Evolutionary conservation across 2,888 invertebrate genomes (phyloP), one percentile per base, ranked within the genome.

Genomic region (Nemurella pictetii): DNA sequence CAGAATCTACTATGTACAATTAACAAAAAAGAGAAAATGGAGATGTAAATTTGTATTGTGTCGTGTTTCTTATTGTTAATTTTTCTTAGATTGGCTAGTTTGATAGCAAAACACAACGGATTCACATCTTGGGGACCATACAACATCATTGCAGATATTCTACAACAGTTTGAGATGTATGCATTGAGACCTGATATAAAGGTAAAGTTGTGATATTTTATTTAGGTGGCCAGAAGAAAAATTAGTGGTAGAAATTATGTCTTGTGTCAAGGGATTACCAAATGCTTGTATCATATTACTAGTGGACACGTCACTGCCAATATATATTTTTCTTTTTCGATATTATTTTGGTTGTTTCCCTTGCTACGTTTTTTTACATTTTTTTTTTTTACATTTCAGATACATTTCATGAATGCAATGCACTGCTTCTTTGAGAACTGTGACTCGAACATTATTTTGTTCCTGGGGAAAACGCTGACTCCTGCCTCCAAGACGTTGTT

Each of bases 401-500:
- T 89, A 32, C 90, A 91, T 88, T 88, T 91, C 82, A 89, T 91
- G 87, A 92, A 91, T 87, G 91, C 91, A 85, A 87, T 92, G 28
- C 90, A 91, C 87, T 89, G 89, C 87, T 89, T 92, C 83, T 88
- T 92, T 78, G 89, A 90, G 15, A 87, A 92, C 55, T 91, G 91
- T 87, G 91, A 92, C 88, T 89, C 90, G 72, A 91, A 92, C 87
- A 90, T 90, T 0, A 88, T 91, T n/a, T 88, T 90, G 26, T 91
- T 89, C 87, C 88, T 92, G 83, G 89, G 90, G 88, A 88, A 91
- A 74, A 88, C 89, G 85, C 88, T 92, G 55, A 90, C 91, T 20
- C 88, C 89, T 81, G 91, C 91, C 35, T 91, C 91, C 4, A 90
- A 91, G 20, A 91, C 91, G 88, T 89, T 92, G 85, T 92, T 92